Evolutionary conservation across 2,113 vertebrate genomes (phyloP).

Genomic region (Panthera leo): DNA sequence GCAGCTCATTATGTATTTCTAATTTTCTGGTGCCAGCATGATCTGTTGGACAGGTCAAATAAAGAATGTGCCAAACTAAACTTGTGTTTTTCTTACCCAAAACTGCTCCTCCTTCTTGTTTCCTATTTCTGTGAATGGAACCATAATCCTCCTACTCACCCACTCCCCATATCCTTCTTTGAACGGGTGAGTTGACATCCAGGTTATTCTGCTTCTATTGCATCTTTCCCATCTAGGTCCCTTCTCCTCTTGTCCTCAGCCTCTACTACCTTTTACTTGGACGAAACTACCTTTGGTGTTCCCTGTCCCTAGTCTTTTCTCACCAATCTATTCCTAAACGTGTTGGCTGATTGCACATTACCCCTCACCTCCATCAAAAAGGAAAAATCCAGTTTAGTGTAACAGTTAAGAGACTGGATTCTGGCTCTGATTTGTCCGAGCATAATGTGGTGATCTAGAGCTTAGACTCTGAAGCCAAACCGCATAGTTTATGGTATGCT

Average conservation of each 20-base stretch:
- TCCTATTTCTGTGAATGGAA: neutral
- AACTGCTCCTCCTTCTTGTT: neutral
- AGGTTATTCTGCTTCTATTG: neutral
- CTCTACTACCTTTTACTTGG: neutral
- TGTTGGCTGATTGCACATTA: neutral
- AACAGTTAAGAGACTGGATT: neutral
- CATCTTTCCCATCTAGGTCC: neutral
- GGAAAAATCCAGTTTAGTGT: neutral
- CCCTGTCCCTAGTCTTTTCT: neutral
- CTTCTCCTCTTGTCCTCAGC: neutral
- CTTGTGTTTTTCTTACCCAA: neutral
- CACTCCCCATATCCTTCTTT: neutral
- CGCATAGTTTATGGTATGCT: neutral
- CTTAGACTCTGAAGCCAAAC: neutral
- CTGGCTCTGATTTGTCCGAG: neutral
- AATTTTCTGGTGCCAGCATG: neutral
- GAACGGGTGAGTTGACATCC: neutral
- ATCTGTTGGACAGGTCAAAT: neutral
- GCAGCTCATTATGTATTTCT: neutral
- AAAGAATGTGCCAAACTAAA: neutral
- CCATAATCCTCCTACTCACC: neutral
- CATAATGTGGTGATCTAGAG: neutral
- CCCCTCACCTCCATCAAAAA: neutral
- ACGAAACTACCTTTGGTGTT: neutral
- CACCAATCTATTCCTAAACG: neutral